phyloP scores from a whole-genome alignment of 2,113 vertebrate genomes.

The Pardalotus punctatus region DNA sequence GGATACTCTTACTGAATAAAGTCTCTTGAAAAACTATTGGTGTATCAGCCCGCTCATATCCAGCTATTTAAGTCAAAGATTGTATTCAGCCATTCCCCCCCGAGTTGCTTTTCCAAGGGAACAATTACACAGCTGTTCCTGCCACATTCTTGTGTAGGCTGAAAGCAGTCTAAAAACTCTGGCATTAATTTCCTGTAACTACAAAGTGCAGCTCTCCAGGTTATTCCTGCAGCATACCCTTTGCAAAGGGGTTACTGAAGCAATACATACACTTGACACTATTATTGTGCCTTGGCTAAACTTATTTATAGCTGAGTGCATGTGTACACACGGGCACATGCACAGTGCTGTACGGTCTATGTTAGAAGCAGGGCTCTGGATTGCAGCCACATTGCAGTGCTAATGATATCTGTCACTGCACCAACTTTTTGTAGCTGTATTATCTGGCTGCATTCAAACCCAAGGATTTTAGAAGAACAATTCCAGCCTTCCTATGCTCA shows the following conservation, averaged over 20 bases:
- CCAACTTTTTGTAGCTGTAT: not conserved
- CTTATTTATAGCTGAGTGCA: constrained; percentile 6
- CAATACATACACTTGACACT: not conserved
- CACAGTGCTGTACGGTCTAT: not conserved
- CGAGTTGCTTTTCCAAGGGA: not conserved
- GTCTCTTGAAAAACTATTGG: not conserved
- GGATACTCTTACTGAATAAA: not conserved
- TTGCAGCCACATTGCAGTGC: not conserved
- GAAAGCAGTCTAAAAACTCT: constrained; percentile 7
- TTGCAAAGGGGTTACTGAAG: not conserved
- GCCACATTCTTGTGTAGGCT: constrained; percentile 39
- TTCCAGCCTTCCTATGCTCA: not conserved
- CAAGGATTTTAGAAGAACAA: not conserved
- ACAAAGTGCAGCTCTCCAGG: not conserved
- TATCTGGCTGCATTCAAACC: not conserved
- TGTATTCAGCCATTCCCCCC: not conserved
- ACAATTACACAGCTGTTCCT: constrained; percentile 56
- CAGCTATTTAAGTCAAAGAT: constrained; percentile 8
- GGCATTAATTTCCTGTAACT: constrained; percentile 3
- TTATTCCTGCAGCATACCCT: not conserved
- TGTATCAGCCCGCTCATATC: not conserved
- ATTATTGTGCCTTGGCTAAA: not conserved
- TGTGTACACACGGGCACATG: fast-evolving
- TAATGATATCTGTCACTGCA: constrained; percentile 25
- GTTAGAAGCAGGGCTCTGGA: not conserved